phyloP scores from a whole-genome alignment of 2,113 vertebrate genomes.

The Cynoglossus semilaevis region DNA sequence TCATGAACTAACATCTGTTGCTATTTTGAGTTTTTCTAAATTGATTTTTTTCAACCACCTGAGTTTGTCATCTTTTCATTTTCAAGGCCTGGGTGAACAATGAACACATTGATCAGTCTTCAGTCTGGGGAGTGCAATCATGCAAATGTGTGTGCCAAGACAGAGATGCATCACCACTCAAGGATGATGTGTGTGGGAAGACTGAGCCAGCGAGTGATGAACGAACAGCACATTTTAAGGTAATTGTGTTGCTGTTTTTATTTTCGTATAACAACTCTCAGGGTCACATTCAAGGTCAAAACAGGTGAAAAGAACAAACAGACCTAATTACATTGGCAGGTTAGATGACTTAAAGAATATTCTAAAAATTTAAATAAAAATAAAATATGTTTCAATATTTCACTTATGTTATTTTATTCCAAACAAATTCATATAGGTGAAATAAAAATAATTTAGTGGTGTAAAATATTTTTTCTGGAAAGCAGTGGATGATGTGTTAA shows the following conservation, averaged over 20 bases:
- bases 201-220: constrained; percentile 39
- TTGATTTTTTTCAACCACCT: constrained; percentile 15
- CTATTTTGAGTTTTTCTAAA: constrained; percentile 26
- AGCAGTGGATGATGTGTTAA: too few relatives aligned
- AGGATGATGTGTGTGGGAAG: constrained; percentile 44
- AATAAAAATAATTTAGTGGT: too few relatives aligned
- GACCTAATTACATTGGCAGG: too few relatives aligned
- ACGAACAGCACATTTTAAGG: constrained; percentile 27
- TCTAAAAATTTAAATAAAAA: too few relatives aligned
- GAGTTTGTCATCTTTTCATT: constrained; percentile 31
- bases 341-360: too few relatives aligned
- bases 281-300: background rate
- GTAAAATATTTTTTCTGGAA: too few relatives aligned
- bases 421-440: too few relatives aligned
- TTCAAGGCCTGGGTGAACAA: constrained; percentile 28
- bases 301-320: fast-evolving
- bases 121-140: constrained; percentile 36
- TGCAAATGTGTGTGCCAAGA: constrained; percentile 41
- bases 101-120: constrained; percentile 22
- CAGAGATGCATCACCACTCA: constrained; percentile 37
- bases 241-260: constrained; percentile 17
- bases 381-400: too few relatives aligned
- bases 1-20: constrained; percentile 34
- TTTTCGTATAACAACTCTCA: background rate
- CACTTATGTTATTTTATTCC: too few relatives aligned